phyloP scores from a whole-genome alignment of 2,113 vertebrate species.

The Ceyx melanurus region DNA sequence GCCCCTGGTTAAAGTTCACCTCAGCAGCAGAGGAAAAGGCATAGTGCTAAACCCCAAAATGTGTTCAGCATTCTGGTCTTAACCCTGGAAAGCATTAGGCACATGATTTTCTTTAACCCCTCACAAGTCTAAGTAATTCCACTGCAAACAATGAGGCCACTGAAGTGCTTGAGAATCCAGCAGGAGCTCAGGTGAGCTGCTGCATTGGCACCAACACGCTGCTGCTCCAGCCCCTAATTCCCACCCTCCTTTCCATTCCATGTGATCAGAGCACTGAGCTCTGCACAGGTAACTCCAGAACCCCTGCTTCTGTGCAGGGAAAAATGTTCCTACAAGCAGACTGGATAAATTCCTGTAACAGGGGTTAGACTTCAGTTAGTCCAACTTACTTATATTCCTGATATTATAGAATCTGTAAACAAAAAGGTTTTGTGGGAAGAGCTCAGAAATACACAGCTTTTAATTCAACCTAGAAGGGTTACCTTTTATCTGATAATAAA shows the following conservation, averaged over 20 bases:
- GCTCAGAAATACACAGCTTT: background rate
- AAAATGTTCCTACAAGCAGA: background rate
- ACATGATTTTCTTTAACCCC: background rate
- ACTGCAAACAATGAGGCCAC: background rate
- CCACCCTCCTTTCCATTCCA: background rate
- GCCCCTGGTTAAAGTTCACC: constrained; percentile 25
- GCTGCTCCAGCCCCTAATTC: background rate
- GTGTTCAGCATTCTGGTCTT: constrained; percentile 15
- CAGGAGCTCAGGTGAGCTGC: background rate
- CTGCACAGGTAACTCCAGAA: background rate
- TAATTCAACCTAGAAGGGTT: background rate
- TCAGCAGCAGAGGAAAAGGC: background rate
- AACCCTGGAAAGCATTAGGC: background rate
- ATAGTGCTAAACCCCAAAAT: background rate
- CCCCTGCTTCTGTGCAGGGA: background rate
- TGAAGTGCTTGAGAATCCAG: background rate
- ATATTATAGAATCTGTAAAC: background rate
- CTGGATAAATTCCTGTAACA: background rate
- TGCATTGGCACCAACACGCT: background rate
- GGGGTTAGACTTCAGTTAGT: background rate
- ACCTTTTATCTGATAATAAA: background rate
- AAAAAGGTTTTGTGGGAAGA: background rate
- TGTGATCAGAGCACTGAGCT: background rate
- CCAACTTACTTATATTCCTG: background rate
- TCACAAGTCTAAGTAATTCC: background rate